Evolutionary conservation across 2,888 invertebrate genomes (phyloP).

Genomic region (Epiperipatus broadwayi): DNA sequence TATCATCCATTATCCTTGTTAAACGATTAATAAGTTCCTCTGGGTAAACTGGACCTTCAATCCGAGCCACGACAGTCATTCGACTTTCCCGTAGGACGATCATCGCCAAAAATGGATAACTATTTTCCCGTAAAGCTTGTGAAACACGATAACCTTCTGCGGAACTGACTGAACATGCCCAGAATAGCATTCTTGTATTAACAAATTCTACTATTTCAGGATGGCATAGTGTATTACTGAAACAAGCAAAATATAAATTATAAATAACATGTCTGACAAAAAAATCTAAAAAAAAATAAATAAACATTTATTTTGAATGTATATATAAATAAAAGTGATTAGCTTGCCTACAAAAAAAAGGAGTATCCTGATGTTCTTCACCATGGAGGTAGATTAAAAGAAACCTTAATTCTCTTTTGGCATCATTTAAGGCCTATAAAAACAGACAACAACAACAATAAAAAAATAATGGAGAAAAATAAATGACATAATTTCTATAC

Average conservation of each 20-base stretch:
- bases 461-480: neutral
- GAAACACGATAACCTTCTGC: slow-evolving; percentile 83
- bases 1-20: slow-evolving; percentile 55
- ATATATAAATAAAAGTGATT: neutral
- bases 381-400: slow-evolving; percentile 83
- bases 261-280: slow-evolving; percentile 27
- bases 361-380: slow-evolving; percentile 57
- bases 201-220: slow-evolving; percentile 55
- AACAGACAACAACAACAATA: slow-evolving; percentile 1
- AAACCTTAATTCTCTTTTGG: slow-evolving; percentile 80
- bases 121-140: slow-evolving; percentile 59
- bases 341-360: slow-evolving; percentile 57
- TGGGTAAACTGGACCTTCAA: slow-evolving; percentile 63
- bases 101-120: slow-evolving; percentile 69
- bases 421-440: slow-evolving; percentile 60
- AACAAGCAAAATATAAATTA: slow-evolving; percentile 11
- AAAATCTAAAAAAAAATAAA: slow-evolving; percentile 39
- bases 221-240: slow-evolving; percentile 31
- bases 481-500: neutral
- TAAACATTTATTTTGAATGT: slow-evolving; percentile 19
- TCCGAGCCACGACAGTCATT: slow-evolving; percentile 75
- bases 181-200: slow-evolving; percentile 59
- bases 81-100: slow-evolving; percentile 71
- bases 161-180: slow-evolving; percentile 73
- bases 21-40: slow-evolving; percentile 50